phyloP scores from a whole-genome alignment of 2,797 vertebrate species.

The Rhabdophis nuchalis region DNA sequence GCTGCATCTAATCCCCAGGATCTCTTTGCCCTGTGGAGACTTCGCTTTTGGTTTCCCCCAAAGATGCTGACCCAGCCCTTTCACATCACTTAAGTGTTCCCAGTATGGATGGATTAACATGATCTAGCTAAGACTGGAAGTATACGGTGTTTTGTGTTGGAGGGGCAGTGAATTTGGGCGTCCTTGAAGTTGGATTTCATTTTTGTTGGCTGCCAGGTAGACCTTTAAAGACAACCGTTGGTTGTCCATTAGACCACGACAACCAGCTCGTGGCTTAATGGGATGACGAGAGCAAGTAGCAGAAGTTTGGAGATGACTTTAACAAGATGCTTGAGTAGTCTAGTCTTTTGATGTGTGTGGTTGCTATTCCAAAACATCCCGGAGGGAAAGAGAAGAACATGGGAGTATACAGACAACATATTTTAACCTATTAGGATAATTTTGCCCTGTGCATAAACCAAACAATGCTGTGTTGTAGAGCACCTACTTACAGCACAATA shows the following conservation, averaged over 20 bases:
- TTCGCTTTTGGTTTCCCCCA: neutral
- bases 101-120: neutral
- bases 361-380: neutral
- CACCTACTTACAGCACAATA: neutral
- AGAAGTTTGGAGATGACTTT: neutral
- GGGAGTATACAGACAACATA: neutral
- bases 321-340: neutral
- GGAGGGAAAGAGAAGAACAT: neutral
- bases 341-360: too few relatives aligned
- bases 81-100: neutral
- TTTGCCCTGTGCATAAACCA: neutral
- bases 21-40: neutral
- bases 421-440: neutral
- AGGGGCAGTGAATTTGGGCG: neutral
- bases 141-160: neutral
- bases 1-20: constrained; percentile 10
- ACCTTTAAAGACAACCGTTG: neutral
- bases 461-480: neutral
- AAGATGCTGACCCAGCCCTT: neutral
- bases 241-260: too few relatives aligned
- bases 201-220: neutral
- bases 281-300: neutral
- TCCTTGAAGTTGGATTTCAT: too few relatives aligned
- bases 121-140: neutral
- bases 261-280: constrained; percentile 8